Conservation (phyloP, 2,113 vertebrate species). For the Varanus komodoensis region DNA sequence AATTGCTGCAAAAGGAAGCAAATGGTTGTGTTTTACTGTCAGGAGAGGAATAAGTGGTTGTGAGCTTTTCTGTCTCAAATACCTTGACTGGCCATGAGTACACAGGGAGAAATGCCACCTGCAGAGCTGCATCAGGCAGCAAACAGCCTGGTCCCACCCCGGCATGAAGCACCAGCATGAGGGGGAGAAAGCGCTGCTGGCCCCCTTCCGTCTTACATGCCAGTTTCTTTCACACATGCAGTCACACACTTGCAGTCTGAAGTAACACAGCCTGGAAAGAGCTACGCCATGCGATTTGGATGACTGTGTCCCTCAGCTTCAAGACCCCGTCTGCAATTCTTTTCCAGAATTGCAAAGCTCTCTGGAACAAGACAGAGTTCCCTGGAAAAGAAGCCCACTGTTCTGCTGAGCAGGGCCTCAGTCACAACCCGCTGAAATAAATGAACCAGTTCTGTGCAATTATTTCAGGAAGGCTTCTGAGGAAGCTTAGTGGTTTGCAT, state of each 20-base stretch:
- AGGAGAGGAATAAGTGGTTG: too few species aligned
- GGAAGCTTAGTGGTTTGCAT: background rate
- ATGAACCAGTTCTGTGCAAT: background rate
- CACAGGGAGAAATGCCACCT: too few species aligned
- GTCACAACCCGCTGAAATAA: background rate
- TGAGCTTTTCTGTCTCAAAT: too few species aligned
- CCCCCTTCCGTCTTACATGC: background rate
- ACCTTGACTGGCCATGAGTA: too few species aligned
- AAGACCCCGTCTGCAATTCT: background rate
- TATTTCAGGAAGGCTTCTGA: conserved; percentile 26
- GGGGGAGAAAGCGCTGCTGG: background rate
- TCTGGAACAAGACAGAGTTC: background rate
- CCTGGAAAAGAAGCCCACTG: accelerated
- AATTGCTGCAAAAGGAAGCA: background rate
- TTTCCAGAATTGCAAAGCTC: background rate
- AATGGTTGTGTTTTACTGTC: background rate
- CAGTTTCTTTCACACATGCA: background rate
- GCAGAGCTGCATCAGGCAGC: too few species aligned
- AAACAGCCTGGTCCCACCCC: too few species aligned
- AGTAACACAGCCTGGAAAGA: background rate
- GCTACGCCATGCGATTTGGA: background rate
- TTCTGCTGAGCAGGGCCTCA: background rate
- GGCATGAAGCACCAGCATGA: too few species aligned
- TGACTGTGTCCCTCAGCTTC: too few species aligned
- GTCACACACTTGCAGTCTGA: background rate